Evolutionary conservation across 1,140 invertebrate species (phyloP).

Genomic region (Aphelinus atriplicis): DNA sequence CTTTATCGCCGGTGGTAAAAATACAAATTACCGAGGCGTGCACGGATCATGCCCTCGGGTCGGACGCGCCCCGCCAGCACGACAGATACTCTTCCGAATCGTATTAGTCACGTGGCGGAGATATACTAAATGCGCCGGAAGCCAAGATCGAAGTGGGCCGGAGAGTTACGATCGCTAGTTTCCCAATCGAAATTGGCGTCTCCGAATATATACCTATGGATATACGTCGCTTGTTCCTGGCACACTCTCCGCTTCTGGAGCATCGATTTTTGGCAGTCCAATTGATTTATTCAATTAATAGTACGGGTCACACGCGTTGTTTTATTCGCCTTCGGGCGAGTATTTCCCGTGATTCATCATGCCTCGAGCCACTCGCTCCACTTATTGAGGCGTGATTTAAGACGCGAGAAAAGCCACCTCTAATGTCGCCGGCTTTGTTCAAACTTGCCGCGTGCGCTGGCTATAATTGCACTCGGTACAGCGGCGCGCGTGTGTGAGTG

Average conservation of each 20-base stretch:
- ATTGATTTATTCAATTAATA: constrained; percentile 32
- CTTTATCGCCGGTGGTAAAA: background rate
- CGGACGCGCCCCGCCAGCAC: background rate
- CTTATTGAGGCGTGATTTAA: constrained; percentile 21
- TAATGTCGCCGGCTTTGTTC: no score
- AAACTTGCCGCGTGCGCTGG: no score
- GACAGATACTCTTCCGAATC: constrained; percentile 19
- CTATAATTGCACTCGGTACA: no score
- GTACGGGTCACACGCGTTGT: background rate
- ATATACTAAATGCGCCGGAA: constrained; percentile 29
- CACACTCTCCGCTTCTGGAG: background rate
- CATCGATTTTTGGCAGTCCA: background rate
- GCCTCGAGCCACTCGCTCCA: constrained; percentile 6
- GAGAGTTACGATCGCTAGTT: background rate
- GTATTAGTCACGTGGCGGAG: constrained; percentile 19
- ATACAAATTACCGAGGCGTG: background rate
- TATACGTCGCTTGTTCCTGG: constrained; percentile 21
- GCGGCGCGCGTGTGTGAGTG: no score
- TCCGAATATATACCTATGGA: constrained; percentile 14
- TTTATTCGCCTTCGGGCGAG: constrained; percentile 20
- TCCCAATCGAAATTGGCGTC: constrained; percentile 13
- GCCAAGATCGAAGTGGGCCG: background rate
- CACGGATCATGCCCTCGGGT: background rate
- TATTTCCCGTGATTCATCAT: constrained; percentile 1
- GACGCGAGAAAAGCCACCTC: background rate